Evolutionary conservation across 2,888 invertebrate genomes (phyloP).

Genomic region (Halictus ligatus): DNA sequence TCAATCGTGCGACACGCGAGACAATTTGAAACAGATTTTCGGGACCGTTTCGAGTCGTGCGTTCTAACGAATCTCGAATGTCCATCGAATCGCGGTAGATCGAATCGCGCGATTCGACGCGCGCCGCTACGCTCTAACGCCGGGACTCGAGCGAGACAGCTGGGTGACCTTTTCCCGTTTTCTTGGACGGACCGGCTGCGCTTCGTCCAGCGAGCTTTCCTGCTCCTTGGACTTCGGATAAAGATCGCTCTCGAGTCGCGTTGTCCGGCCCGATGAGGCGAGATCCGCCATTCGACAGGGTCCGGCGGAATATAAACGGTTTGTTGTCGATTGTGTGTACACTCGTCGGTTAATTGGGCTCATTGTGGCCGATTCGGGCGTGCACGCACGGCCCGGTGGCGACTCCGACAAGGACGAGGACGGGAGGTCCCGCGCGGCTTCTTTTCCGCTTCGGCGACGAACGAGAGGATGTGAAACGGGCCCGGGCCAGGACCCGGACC

Average conservation of each 20-base stretch:
- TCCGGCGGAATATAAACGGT: conserved; percentile 65
- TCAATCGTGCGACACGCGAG: too few species aligned
- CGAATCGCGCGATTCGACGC: conserved; percentile 59
- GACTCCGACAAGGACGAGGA: conserved; percentile 8
- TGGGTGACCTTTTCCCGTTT: conserved; percentile 43
- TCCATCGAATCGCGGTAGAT: conserved; percentile 44
- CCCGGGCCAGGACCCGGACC: neutral
- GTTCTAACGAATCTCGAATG: conserved; percentile 48
- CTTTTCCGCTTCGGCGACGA: neutral
- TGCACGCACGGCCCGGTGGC: conserved; percentile 53
- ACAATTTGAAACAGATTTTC: neutral
- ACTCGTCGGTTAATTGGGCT: conserved; percentile 81
- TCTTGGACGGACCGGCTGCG: conserved; percentile 19
- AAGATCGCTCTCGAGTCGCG: conserved; percentile 62
- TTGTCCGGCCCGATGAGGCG: neutral
- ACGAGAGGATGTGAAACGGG: neutral
- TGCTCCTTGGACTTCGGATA: conserved; percentile 54
- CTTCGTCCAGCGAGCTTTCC: conserved; percentile 30
- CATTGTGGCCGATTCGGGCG: conserved; percentile 78
- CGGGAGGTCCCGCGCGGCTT: neutral
- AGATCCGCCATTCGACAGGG: neutral
- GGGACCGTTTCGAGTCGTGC: neutral
- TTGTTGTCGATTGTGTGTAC: conserved; percentile 80
- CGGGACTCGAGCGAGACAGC: conserved; percentile 48
- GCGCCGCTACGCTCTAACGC: conserved; percentile 22